Conservation (phyloP, 2,888 invertebrate species). For the Melipona bicolor region DNA sequence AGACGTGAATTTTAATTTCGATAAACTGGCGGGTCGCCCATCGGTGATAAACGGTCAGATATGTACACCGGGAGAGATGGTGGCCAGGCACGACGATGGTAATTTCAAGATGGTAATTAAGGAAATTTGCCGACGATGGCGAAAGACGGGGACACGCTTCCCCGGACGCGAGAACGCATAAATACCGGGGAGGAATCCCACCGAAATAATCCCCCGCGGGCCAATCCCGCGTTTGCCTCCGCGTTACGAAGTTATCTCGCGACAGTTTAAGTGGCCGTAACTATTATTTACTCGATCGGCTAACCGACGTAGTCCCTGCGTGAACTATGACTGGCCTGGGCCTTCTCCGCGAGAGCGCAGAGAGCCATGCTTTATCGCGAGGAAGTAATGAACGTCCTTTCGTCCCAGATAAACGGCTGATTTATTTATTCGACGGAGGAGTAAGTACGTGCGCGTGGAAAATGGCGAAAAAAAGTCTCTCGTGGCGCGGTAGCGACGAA, state of each 20-base stretch:
- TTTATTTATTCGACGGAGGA: slow-evolving; percentile 10
- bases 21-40: not conserved
- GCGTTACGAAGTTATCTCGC: slow-evolving; percentile 38
- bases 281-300: slow-evolving; percentile 43
- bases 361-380: slow-evolving; percentile 26
- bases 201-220: slow-evolving; percentile 42
- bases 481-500: not conserved
- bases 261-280: slow-evolving; percentile 36
- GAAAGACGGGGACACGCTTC: slow-evolving; percentile 6
- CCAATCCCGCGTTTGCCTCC: not conserved
- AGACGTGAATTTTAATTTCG: not conserved
- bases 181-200: slow-evolving; percentile 39
- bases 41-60: slow-evolving; percentile 3
- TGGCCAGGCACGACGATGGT: slow-evolving; percentile 10
- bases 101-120: slow-evolving; percentile 45
- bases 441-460: too few species aligned
- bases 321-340: slow-evolving; percentile 6
- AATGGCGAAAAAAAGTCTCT: not conserved
- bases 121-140: slow-evolving; percentile 41
- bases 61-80: not conserved
- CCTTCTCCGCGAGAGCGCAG: not conserved
- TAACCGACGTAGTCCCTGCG: not conserved
- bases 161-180: slow-evolving; percentile 10
- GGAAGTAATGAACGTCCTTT: slow-evolving; percentile 22
- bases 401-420: slow-evolving; percentile 21